A percentile compares a stretch with the other conserved stretches of the same genome.
phyloP scores from a whole-genome alignment of 2,888 invertebrate genomes.

The Hemaris fuciformis region DNA sequence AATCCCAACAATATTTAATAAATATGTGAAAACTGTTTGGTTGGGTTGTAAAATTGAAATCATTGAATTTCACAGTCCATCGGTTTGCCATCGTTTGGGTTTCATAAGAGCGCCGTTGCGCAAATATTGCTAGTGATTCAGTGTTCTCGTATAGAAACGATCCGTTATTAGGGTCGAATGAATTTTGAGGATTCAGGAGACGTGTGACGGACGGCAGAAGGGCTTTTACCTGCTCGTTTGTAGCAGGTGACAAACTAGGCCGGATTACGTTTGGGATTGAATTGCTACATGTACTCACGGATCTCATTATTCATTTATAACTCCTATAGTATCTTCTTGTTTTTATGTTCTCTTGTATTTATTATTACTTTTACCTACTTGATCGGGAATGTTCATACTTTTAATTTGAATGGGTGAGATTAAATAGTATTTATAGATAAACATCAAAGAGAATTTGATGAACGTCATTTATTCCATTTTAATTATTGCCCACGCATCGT shows the following conservation, averaged over 20 bases:
- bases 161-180: conserved; percentile 44
- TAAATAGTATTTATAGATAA: too few species aligned
- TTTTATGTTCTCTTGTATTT: not conserved
- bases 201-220: conserved; percentile 28
- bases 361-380: too few species aligned
- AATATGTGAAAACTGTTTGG: not conserved
- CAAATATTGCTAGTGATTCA: conserved; percentile 35
- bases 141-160: conserved; percentile 34
- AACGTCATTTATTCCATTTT: too few species aligned
- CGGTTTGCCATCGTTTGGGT: not conserved
- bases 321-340: not conserved
- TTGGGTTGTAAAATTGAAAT: not conserved
- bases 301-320: conserved; percentile 36
- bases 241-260: conserved; percentile 44
- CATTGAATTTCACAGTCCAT: not conserved
- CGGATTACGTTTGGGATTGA: conserved; percentile 36
- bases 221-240: conserved; percentile 42
- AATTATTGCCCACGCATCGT: too few species aligned
- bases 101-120: conserved; percentile 20
- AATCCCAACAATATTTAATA: too few species aligned
- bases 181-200: conserved; percentile 43
- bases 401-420: too few species aligned
- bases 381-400: too few species aligned
- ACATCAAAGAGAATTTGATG: too few species aligned
- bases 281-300: conserved; percentile 30